A percentile compares a stretch with the other conserved stretches of the same genome.
Evolutionary conservation across 2,113 vertebrate genomes (phyloP).

Genomic region (Chionodraco myersi): DNA sequence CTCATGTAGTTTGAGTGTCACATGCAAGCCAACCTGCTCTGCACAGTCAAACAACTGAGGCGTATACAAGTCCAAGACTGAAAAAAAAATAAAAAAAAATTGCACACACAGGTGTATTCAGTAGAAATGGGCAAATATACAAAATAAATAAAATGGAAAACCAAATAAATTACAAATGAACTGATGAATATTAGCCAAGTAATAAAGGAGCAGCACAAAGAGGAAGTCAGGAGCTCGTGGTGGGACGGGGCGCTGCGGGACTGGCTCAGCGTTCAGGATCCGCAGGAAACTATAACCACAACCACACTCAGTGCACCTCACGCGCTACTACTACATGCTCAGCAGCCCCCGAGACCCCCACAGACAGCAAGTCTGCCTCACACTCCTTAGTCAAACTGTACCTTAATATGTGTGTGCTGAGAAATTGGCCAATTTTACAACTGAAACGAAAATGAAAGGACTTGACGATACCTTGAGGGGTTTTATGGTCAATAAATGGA

Average conservation of each 20-base stretch:
- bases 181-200: constrained; percentile 56
- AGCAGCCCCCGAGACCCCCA: constrained; percentile 63
- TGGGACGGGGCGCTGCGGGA: constrained; percentile 69
- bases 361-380: constrained; percentile 46
- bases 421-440: constrained; percentile 19
- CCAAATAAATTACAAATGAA: constrained; percentile 76
- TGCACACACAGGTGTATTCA: constrained; percentile 84
- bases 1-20: neutral
- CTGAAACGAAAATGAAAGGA: constrained; percentile 32
- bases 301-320: constrained; percentile 79
- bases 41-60: constrained; percentile 32
- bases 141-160: constrained; percentile 77
- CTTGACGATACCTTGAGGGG: constrained; percentile 15
- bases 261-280: constrained; percentile 88
- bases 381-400: constrained; percentile 67
- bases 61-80: constrained; percentile 56
- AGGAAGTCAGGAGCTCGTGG: constrained; percentile 53
- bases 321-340: constrained; percentile 70
- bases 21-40: constrained; percentile 32
- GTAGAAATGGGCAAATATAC: constrained; percentile 82
- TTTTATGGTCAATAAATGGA: constrained; percentile 33
- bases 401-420: constrained; percentile 47
- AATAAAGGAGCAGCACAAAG: constrained; percentile 65
- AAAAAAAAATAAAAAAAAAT: constrained; percentile 68
- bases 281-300: constrained; percentile 85